Base-by-base conservation (phyloP, 2,113 vertebrate genomes). In the Lamprologus speciosus region DNA sequence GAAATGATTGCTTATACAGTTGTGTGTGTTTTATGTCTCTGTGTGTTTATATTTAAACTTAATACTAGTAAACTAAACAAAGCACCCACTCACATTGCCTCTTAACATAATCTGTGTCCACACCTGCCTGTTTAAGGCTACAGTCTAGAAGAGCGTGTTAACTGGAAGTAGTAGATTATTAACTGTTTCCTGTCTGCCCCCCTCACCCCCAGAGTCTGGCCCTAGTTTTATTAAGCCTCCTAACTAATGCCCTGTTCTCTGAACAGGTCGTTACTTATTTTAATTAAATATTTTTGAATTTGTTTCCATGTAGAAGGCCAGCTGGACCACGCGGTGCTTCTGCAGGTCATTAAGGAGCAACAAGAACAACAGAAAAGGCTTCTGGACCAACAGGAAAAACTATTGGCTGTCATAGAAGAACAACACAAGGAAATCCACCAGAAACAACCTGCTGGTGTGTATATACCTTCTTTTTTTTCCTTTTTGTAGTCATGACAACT, bases 351-450 rank as follows among this genome's bases (percentile, higher is more conserved):
- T 91, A 97, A 98, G 73, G 97, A 98, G 87, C 99, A 99, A 96
- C 99, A 99, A 88, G 97, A 97, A 75, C 98, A 99, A 94, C 98
- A 99, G 33, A 99, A 99, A 96, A 97, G 98, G 78, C 96, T 99
- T 6, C 96, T 99, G 5, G 98, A 99, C 92, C 98, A 99, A 94
- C 98, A 99, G 94, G 98, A 98, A 57, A 99, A 99, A 86, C 96
- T 99, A 9, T 93, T 99, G 73, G 98, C 97, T 0, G 98, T 99
- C 13, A 98, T 99, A 1, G 96, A 99, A 80, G 98, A 99, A 89
- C 99, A 99, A 88, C 99, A 99, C 96, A 99, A 99, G 95, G 98
- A 99, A 95, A 99, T 99, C 82, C 98, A 98, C 94, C 98, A 98
- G 94, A 98, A 97, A 87, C 91, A 88, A 47, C 94, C 95, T 23